Percentiles rank a stretch among this genome's conserved stretches.
Evolutionary conservation across 2,113 vertebrate species (phyloP).

Genomic region (Takifugu flavidus): DNA sequence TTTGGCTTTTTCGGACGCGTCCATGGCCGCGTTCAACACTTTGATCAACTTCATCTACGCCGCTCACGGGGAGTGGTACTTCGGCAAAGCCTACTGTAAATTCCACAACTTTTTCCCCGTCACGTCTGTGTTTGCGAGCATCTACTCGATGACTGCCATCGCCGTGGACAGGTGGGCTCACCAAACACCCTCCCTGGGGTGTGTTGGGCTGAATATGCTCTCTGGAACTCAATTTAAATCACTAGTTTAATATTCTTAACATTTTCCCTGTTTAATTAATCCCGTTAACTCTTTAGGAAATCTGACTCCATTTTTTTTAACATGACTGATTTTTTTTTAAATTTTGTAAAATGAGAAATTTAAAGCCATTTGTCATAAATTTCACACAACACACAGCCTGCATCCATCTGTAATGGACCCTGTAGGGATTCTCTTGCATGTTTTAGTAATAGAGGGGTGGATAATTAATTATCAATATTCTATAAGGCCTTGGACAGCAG

Average conservation of each 20-base stretch:
- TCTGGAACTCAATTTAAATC: background rate
- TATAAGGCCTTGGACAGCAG: background rate
- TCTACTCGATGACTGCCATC: constrained; percentile 98
- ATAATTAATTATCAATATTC: constrained; percentile 3
- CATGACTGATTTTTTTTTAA: too few relatives aligned
- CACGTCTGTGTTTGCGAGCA: constrained; percentile 94
- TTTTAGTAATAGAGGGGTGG: background rate
- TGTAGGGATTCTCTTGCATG: background rate
- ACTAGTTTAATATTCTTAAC: background rate
- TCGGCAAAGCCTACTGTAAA: constrained; percentile 91
- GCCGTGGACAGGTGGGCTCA: constrained; percentile 91
- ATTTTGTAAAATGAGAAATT: too few relatives aligned
- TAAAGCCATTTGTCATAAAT: background rate
- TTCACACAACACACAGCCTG: background rate
- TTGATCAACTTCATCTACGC: constrained; percentile 94
- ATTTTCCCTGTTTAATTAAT: too few relatives aligned
- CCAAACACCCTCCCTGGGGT: background rate
- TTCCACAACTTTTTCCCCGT: constrained; percentile 99
- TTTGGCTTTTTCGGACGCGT: constrained; percentile 92
- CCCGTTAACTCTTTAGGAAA: too few relatives aligned
- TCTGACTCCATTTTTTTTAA: too few relatives aligned
- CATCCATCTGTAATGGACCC: too few relatives aligned
- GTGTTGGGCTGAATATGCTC: background rate
- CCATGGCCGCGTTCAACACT: constrained; percentile 95
- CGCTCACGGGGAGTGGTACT: constrained; percentile 93